Conservation (phyloP, 2,888 invertebrate species). For the Hemistola chrysoprasaria region DNA sequence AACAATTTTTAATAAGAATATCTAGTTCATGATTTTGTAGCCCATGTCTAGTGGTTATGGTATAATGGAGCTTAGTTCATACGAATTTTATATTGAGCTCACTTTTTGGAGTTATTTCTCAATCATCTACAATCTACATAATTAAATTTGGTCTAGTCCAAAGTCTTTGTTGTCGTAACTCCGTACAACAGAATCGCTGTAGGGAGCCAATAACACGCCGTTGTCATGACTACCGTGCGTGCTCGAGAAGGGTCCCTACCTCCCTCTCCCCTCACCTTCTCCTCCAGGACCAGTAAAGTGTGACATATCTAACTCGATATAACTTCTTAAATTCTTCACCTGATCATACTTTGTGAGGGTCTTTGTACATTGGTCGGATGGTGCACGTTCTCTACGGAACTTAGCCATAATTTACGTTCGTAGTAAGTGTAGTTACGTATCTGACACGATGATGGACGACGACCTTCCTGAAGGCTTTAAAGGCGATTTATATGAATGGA, state of each 20-base stretch:
- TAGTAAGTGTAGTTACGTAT: slow-evolving; percentile 20
- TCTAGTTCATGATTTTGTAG: too few relatives aligned
- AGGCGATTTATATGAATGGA: slow-evolving; percentile 1
- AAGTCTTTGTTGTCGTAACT: slow-evolving; percentile 8
- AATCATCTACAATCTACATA: too few relatives aligned
- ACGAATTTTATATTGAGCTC: too few relatives aligned
- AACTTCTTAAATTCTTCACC: slow-evolving; percentile 24
- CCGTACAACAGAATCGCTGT: slow-evolving; percentile 44
- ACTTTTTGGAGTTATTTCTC: too few relatives aligned
- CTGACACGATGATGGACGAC: slow-evolving; percentile 14
- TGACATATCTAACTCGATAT: slow-evolving; percentile 52
- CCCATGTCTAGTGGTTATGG: too few relatives aligned
- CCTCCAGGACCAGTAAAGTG: slow-evolving; percentile 59
- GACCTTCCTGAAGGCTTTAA: slow-evolving; percentile 8
- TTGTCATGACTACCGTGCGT: slow-evolving; percentile 65
- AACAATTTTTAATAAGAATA: too few relatives aligned
- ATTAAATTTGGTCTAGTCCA: slow-evolving; percentile 17
- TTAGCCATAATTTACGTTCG: slow-evolving; percentile 25
- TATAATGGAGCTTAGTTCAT: too few relatives aligned
- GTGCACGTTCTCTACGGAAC: slow-evolving; percentile 18
- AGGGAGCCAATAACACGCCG: slow-evolving; percentile 75
- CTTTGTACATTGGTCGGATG: slow-evolving; percentile 11
- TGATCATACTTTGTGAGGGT: slow-evolving; percentile 8
- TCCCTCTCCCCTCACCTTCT: slow-evolving; percentile 39
- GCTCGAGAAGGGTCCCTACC: slow-evolving; percentile 56